Evolutionary conservation across 2,888 invertebrate genomes (phyloP).

Genomic region (Chrysodeixis includens): DNA sequence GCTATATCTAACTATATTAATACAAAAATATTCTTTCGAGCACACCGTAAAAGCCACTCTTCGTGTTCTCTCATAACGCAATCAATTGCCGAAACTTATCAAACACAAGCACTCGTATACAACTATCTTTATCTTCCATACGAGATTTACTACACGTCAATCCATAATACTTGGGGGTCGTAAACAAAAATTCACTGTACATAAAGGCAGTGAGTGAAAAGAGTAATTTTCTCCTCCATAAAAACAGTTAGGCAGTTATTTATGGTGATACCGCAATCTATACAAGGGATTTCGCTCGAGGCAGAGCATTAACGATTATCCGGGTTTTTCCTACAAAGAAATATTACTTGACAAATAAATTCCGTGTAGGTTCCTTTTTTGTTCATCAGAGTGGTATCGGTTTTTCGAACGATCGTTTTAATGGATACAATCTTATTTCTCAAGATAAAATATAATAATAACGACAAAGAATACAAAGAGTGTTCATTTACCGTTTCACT

Average conservation of each 20-base stretch:
- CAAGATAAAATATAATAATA: slow-evolving; percentile 15
- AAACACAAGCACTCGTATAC: slow-evolving; percentile 49
- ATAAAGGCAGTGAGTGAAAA: slow-evolving; percentile 84
- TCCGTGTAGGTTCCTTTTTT: slow-evolving; percentile 76
- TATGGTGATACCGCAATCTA: slow-evolving; percentile 88
- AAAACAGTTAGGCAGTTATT: slow-evolving; percentile 88
- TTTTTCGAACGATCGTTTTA: slow-evolving; percentile 53
- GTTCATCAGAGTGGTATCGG: slow-evolving; percentile 66
- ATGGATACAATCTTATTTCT: slow-evolving; percentile 24
- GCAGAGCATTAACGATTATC: slow-evolving; percentile 87
- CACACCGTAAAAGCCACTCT: slow-evolving; percentile 33
- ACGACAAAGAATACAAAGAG: background rate
- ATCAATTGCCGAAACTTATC: slow-evolving; percentile 55
- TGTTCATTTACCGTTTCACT: slow-evolving; percentile 8
- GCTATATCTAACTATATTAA: too few relatives aligned
- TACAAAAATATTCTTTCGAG: slow-evolving; percentile 31
- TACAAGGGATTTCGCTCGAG: slow-evolving; percentile 84
- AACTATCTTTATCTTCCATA: slow-evolving; percentile 55
- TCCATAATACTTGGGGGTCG: slow-evolving; percentile 64
- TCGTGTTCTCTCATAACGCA: slow-evolving; percentile 42
- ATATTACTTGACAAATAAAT: slow-evolving; percentile 87
- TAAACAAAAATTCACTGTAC: slow-evolving; percentile 78
- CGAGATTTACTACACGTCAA: slow-evolving; percentile 58
- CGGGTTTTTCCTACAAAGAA: slow-evolving; percentile 81
- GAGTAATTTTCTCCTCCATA: slow-evolving; percentile 86